Percentiles rank a stretch among this genome's conserved stretches.
Conservation (phyloP, 2,888 invertebrate species). For the Nomada lathburiana region DNA sequence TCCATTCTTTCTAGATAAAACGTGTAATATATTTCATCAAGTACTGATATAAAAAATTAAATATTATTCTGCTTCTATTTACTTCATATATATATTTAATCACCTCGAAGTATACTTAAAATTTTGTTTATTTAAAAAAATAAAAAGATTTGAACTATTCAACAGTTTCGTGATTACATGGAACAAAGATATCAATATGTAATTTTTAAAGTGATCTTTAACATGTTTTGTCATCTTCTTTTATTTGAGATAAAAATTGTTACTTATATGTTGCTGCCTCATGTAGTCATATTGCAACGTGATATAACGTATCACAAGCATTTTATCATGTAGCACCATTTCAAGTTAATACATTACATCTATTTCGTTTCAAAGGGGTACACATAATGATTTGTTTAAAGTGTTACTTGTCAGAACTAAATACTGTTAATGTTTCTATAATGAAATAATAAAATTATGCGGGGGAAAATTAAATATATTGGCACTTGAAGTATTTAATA, state of each 20-base stretch:
- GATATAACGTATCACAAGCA: constrained; percentile 67
- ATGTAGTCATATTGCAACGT: constrained; percentile 51
- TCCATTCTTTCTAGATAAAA: constrained; percentile 36
- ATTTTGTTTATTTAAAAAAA: constrained; percentile 68
- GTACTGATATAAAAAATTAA: constrained; percentile 70
- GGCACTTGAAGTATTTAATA: constrained; percentile 69
- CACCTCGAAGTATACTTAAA: constrained; percentile 60
- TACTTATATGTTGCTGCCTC: constrained; percentile 56
- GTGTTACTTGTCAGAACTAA: constrained; percentile 29
- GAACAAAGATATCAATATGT: constrained; percentile 63
- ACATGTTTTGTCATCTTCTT: constrained; percentile 34
- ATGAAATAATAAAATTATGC: constrained; percentile 28
- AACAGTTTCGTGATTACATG: constrained; percentile 65
- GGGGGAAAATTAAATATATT: constrained; percentile 61
- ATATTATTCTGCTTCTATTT: constrained; percentile 61
- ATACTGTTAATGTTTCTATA: constrained; percentile 25
- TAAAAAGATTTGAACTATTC: constrained; percentile 67
- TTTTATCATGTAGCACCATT: constrained; percentile 74
- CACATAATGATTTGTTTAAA: constrained; percentile 22
- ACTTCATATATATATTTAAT: constrained; percentile 61
- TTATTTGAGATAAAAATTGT: constrained; percentile 52
- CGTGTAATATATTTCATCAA: constrained; percentile 52
- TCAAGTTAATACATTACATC: constrained; percentile 57
- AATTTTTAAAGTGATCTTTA: constrained; percentile 41
- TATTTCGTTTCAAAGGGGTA: constrained; percentile 22